Evolutionary conservation across 2,113 vertebrate species (phyloP).

Genomic region (Haemorhous mexicanus): DNA sequence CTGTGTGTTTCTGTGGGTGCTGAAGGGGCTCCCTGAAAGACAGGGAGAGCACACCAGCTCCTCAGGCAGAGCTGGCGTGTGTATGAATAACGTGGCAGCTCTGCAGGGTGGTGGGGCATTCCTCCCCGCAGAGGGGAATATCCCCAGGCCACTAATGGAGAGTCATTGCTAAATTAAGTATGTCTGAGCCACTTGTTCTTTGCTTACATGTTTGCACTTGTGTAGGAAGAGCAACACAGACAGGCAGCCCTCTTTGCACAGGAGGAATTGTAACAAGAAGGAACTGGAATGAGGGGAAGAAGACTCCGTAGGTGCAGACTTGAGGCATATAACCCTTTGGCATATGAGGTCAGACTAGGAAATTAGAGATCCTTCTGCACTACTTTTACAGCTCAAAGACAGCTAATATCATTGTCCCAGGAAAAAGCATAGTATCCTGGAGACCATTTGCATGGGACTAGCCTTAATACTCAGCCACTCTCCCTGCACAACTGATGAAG

Average conservation of each 20-base stretch:
- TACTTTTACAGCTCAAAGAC: neutral
- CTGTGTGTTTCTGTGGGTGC: neutral
- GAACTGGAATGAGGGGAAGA: neutral
- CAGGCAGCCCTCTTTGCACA: neutral
- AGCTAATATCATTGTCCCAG: neutral
- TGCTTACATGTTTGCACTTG: neutral
- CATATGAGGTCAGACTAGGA: neutral
- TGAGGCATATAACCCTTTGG: neutral
- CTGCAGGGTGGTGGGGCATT: neutral
- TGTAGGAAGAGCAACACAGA: neutral
- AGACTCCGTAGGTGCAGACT: neutral
- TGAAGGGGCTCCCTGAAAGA: neutral
- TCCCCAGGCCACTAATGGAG: neutral
- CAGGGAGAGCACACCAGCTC: neutral
- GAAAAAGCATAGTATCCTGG: neutral
- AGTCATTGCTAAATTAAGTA: neutral
- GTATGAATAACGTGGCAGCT: neutral
- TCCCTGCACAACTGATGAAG: neutral
- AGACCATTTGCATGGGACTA: neutral
- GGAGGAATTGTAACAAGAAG: neutral
- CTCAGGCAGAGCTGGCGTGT: neutral
- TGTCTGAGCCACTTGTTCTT: neutral
- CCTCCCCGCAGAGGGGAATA: neutral
- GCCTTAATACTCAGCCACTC: neutral
- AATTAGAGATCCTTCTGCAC: neutral